Evolutionary conservation across 2,797 vertebrate genomes (phyloP), one percentile per base, ranked within the genome.

Genomic region (Pelodytes ibericus): DNA sequence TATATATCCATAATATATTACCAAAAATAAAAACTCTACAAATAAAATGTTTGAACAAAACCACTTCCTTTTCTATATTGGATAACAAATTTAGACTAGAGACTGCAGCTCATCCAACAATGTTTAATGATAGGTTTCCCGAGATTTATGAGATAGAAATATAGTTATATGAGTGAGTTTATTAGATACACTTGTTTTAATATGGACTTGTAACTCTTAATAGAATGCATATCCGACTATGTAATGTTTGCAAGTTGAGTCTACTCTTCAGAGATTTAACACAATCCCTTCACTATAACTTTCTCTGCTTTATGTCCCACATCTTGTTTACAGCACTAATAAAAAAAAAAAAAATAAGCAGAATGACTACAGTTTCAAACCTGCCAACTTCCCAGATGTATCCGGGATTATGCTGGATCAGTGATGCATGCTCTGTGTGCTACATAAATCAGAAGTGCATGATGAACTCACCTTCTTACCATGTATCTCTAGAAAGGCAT

Each of bases 301-400:
- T 72, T 73, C 41, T 73, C 25, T 73, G 64, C 62, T 79, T 72
- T 79, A 72, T 73, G 69, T 72, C 63, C 56, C 61, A 72, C 76
- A 68, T 78, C 44, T 78, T 78, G 73, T 79, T 79, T 79, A 79
- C 71, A 57, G 33, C 71, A 47, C 77, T 73, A 79, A 79, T 79
- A 79, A 79, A 75, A 79, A 79, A 79, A 79, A 73, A 79, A 79
- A 75, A 79, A 79, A 73, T 74, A 79, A 73, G 71, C 77, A 73
- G 71, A 74, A 74, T 79, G 47, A 68, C 64, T 79, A 73, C 57
- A 62, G 71, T 69, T 60, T 78, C 33, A 68, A 74, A 79, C 71
- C 71, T 79, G 77, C 77, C 77, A 79, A 79, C 71, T 73, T 69
- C 71, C 77, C 77, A 79, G 71, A 79, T 79, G 77, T 79, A 79